Conservation (phyloP, 2,888 invertebrate species). For the Platycnemis pennipes region DNA sequence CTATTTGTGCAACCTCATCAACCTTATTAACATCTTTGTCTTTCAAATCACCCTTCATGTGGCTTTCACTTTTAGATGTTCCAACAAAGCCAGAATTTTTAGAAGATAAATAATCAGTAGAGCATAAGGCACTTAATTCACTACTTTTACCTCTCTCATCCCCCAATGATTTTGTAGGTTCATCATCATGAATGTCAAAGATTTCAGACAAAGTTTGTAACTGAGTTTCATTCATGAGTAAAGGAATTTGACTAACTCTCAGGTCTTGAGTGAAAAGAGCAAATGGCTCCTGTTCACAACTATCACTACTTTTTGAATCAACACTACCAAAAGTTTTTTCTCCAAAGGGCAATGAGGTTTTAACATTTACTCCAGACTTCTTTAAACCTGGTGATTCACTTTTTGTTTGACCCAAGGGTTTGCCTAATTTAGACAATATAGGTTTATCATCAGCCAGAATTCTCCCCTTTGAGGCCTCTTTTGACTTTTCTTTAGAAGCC, state of each 20-base stretch:
- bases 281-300: conserved; percentile 15
- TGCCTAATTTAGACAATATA: not conserved
- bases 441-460: not conserved
- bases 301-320: conserved; percentile 37
- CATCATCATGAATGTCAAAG: conserved; percentile 57
- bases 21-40: conserved; percentile 50
- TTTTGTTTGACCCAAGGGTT: not conserved
- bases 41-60: conserved; percentile 18
- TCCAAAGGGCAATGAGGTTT: not conserved
- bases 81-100: conserved; percentile 9
- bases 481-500: conserved; percentile 30
- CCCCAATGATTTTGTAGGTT: conserved; percentile 25
- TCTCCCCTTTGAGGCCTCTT: not conserved
- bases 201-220: conserved; percentile 52
- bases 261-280: conserved; percentile 46
- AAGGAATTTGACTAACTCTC: conserved; percentile 55
- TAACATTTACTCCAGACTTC: not conserved
- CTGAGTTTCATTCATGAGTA: conserved; percentile 52
- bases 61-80: conserved; percentile 2
- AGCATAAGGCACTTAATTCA: conserved; percentile 57
- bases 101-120: not conserved
- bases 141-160: conserved; percentile 40
- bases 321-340: not conserved
- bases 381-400: conserved; percentile 9
- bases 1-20: conserved; percentile 61